Evolutionary conservation across 1,140 invertebrate genomes (phyloP).

Genomic region (Panagrolaimus sp.): DNA sequence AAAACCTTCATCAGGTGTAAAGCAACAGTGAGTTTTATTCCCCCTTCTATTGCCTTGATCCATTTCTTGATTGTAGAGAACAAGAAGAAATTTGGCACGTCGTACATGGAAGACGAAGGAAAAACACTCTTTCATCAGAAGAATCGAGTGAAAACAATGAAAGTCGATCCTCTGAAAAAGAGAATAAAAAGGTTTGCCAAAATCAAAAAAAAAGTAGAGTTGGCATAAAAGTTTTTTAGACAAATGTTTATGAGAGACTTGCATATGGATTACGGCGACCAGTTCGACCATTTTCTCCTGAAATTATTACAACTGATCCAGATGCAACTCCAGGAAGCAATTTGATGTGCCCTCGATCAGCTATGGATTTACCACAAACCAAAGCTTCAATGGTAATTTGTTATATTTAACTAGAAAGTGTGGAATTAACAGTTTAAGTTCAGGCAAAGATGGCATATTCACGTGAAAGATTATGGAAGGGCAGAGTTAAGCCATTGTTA

Average conservation of each 20-base stretch:
- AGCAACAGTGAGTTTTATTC: background rate
- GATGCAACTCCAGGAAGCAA: background rate
- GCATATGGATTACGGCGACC: background rate
- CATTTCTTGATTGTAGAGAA: background rate
- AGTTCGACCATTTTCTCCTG: background rate
- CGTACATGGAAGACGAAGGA: background rate
- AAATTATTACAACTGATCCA: background rate
- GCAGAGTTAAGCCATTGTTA: slow-evolving; percentile 33
- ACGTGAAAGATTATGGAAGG: slow-evolving; percentile 43
- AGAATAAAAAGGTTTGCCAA: too few species aligned
- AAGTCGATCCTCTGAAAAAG: too few species aligned
- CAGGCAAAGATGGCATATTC: slow-evolving; percentile 46
- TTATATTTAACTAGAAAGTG: too few species aligned
- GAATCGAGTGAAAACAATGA: too few species aligned
- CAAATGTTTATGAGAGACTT: background rate
- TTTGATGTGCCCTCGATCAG: slow-evolving; percentile 24
- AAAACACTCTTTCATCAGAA: background rate
- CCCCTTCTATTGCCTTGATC: background rate
- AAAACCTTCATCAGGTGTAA: background rate
- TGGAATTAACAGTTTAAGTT: too few species aligned
- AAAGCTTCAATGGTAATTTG: slow-evolving; percentile 13
- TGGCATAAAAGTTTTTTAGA: background rate
- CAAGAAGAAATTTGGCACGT: background rate
- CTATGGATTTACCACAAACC: slow-evolving; percentile 37
- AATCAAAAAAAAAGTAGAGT: too few species aligned